These are phyloP conservation scores for Plebejus argus DNA, from an alignment of 2,888 invertebrate genomes.

Conservation along the genomic window DNA sequence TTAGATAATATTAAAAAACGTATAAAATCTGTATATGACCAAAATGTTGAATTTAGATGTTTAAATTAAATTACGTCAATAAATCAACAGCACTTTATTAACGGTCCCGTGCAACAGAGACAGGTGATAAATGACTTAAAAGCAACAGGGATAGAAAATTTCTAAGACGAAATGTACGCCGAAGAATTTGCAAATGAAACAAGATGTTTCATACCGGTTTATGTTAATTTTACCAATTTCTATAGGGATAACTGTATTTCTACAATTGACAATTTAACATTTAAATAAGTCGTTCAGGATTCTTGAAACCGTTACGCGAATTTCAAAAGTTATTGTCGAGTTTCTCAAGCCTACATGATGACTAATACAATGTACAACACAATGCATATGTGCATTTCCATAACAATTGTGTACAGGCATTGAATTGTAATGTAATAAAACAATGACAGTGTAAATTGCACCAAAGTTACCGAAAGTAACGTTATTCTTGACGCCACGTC, in stretches of 20 bases:
- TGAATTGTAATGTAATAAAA: slow-evolving; percentile 19
- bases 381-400: neutral
- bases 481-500: neutral
- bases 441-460: neutral
- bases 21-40: neutral
- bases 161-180: neutral
- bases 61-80: neutral
- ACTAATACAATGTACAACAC: slow-evolving; percentile 1
- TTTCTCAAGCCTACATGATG: neutral
- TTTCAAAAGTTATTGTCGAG: slow-evolving; percentile 7
- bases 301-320: slow-evolving; percentile 6
- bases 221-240: slow-evolving; percentile 7
- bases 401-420: slow-evolving; percentile 13
- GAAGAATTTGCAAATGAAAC: slow-evolving; percentile 23
- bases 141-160: slow-evolving; percentile 20
- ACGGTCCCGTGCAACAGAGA: slow-evolving; percentile 16
- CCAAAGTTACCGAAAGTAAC: slow-evolving; percentile 17
- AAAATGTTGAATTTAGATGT: neutral
- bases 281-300: neutral
- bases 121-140: neutral
- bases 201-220: slow-evolving; percentile 22
- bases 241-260: neutral
- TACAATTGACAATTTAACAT: slow-evolving; percentile 4
- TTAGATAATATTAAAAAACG: too few relatives aligned
- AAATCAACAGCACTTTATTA: slow-evolving; percentile 8